Percentiles rank a stretch among this genome's conserved stretches.
These are phyloP conservation scores for Donacobius atricapilla DNA, from an alignment of 2,113 vertebrate species.

Conservation along the genomic window DNA sequence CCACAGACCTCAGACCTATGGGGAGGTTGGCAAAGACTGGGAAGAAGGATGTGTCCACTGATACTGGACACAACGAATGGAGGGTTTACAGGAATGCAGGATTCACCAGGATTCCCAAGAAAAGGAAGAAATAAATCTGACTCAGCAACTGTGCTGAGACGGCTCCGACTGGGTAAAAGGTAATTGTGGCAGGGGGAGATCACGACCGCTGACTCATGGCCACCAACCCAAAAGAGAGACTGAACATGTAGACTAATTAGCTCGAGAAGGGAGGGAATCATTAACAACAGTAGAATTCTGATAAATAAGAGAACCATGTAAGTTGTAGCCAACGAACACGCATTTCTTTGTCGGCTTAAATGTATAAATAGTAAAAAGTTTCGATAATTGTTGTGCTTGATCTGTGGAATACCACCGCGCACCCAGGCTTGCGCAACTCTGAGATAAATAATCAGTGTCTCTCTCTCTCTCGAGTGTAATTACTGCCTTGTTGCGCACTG, in stretches of 20 bases:
- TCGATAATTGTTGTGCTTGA: neutral
- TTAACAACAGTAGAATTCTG: too few relatives aligned
- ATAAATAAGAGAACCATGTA: neutral
- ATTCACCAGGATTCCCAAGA: neutral
- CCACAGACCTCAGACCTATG: neutral
- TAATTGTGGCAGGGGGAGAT: neutral
- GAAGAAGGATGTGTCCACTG: neutral
- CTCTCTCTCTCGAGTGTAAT: neutral
- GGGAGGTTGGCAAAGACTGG: neutral
- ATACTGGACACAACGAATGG: neutral
- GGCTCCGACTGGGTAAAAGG: neutral
- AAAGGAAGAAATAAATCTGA: neutral
- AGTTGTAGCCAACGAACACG: neutral
- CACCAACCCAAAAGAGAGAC: neutral
- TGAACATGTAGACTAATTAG: neutral
- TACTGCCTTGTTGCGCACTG: neutral
- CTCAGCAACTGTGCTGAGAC: neutral
- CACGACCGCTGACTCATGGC: fast-evolving
- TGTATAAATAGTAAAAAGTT: neutral
- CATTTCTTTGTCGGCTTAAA: neutral
- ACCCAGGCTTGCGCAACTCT: neutral
- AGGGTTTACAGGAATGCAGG: neutral
- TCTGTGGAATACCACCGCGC: neutral
- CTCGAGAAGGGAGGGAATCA: neutral
- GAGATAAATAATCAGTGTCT: neutral